A percentile compares a stretch with the other conserved stretches of the same genome.
These are phyloP conservation scores for Nematolebias whitei DNA, from an alignment of 2,113 vertebrate genomes.

Conservation along the genomic window DNA sequence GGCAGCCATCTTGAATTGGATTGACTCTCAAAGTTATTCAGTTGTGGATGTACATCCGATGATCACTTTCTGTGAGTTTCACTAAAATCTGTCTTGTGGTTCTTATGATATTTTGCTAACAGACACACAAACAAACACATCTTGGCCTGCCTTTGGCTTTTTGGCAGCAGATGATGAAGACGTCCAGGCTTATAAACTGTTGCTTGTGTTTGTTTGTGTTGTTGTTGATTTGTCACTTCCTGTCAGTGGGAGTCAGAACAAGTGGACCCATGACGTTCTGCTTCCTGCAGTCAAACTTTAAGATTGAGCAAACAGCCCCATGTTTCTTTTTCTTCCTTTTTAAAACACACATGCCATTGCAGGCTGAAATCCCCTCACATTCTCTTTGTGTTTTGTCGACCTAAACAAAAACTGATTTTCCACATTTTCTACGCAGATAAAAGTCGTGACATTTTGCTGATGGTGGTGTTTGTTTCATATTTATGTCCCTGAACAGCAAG, in stretches of 20 bases:
- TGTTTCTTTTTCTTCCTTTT: neutral
- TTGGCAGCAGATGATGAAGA: neutral
- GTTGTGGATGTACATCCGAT: too few relatives aligned
- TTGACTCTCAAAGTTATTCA: too few relatives aligned
- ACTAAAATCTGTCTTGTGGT: too few relatives aligned
- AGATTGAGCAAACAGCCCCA: neutral
- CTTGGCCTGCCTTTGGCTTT: too few relatives aligned
- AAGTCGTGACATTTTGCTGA: constrained; percentile 29
- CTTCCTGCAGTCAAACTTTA: neutral
- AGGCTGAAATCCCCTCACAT: neutral
- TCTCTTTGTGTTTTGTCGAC: neutral
- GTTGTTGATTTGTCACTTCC: constrained; percentile 56
- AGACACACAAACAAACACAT: too few relatives aligned
- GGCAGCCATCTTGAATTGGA: too few relatives aligned
- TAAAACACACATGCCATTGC: neutral
- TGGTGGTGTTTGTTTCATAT: constrained; percentile 15
- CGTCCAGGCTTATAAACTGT: constrained; percentile 25
- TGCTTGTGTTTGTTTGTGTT: neutral
- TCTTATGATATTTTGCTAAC: too few relatives aligned
- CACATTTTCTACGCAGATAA: neutral
- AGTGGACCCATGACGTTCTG: constrained; percentile 18
- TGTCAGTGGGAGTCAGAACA: constrained; percentile 50
- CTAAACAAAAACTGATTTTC: constrained; percentile 6
- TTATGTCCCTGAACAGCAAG: constrained; percentile 16
- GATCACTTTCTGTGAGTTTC: too few relatives aligned